Evolutionary conservation across 2,888 invertebrate genomes (phyloP).

Genomic region (Cataglyphis cursor): DNA sequence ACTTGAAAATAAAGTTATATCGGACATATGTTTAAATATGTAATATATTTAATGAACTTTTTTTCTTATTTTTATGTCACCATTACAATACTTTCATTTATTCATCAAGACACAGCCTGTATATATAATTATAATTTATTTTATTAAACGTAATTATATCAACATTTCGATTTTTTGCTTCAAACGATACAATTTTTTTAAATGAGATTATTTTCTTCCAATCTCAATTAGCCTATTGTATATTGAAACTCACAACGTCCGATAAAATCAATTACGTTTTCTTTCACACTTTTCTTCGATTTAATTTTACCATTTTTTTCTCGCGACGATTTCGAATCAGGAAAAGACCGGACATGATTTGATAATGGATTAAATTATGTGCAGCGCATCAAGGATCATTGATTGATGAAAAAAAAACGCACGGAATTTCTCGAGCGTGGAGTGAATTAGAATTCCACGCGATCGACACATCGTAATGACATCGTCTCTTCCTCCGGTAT

Average conservation of each 20-base stretch:
- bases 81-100: too few relatives aligned
- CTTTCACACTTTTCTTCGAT: neutral
- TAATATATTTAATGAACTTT: too few relatives aligned
- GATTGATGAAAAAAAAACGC: conserved; percentile 12
- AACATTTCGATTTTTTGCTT: neutral
- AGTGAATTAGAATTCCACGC: conserved; percentile 41
- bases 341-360: neutral
- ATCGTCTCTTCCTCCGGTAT: conserved; percentile 17
- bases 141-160: neutral
- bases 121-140: neutral
- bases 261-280: neutral
- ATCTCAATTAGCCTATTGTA: neutral
- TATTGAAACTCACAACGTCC: neutral
- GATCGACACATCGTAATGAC: conserved; percentile 14
- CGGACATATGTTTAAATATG: too few relatives aligned
- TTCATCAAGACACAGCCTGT: too few relatives aligned
- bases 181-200: neutral
- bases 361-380: neutral
- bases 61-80: too few relatives aligned
- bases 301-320: neutral
- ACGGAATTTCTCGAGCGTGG: conserved; percentile 13
- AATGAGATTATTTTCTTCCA: neutral
- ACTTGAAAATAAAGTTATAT: too few relatives aligned
- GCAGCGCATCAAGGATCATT: neutral
- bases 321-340: neutral